A percentile compares a stretch with the other conserved stretches of the same genome.
Conservation (phyloP, 2,888 invertebrate genomes). For the Caprella mutica region DNA sequence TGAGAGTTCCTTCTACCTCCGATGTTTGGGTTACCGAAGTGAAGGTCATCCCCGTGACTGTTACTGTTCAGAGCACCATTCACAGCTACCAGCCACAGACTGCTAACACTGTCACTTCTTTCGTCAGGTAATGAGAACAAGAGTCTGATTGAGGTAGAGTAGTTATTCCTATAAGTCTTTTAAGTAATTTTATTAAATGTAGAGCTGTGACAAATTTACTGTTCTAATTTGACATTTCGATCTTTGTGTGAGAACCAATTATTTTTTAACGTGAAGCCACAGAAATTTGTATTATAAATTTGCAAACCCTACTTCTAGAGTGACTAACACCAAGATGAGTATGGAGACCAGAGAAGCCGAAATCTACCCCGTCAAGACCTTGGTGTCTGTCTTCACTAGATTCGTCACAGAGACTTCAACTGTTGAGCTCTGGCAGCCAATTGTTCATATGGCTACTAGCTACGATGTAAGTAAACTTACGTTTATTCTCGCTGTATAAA, state of each 20-base stretch:
- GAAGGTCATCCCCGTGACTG: neutral
- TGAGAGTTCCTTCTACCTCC: neutral
- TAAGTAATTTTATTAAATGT: too few relatives aligned
- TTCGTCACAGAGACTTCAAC: neutral
- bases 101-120: neutral
- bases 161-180: too few relatives aligned
- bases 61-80: neutral
- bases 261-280: too few relatives aligned
- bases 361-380: neutral
- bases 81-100: neutral
- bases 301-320: too few relatives aligned
- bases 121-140: too few relatives aligned
- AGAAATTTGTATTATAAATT: too few relatives aligned
- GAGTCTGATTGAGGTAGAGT: too few relatives aligned
- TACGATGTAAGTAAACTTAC: slow-evolving; percentile 1
- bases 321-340: neutral
- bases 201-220: too few relatives aligned
- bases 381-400: neutral
- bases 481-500: too few relatives aligned
- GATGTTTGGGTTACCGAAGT: slow-evolving; percentile 4
- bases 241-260: too few relatives aligned
- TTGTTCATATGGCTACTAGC: neutral
- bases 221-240: too few relatives aligned
- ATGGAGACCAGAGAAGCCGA: neutral
- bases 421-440: slow-evolving; percentile 6